Base-by-base conservation (phyloP, 2,113 vertebrate genomes). In the Nanorana parkeri region DNA sequence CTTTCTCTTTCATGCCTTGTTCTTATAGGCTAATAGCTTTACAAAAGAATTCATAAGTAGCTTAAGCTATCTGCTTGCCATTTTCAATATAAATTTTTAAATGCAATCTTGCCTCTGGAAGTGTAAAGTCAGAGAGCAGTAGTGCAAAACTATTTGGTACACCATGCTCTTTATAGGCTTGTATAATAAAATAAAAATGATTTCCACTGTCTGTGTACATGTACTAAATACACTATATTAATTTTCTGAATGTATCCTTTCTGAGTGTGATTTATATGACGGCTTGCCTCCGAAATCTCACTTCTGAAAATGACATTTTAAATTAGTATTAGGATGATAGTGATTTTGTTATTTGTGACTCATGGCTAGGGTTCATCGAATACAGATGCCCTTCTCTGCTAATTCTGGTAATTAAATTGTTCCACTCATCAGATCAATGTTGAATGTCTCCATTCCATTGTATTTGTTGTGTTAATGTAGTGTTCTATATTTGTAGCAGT, bases 371-470 rank as follows among this genome's bases (percentile, higher is more conserved):
- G 23, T 20, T 60, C 58, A 60, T 60, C 20, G 21, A 60, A 60
- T 20, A 21, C 19, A 60, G 58, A 21, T n/a, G 19, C 58, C 71
- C 20, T 60, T 19, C 17, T 32, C 54, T 58, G 8, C 20, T 74
- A 74, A 60, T 74, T 58, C 54, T 54, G 28, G 11, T 29, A 74
- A 74, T 60, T 74, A 29, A 74, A 74, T 74, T 58, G 19, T 74
- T 60, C 71, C 26, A 74, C 71, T 74, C 47, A 54, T n/a, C 41
- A 24, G 21, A 54, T 71, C 68, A 71, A 10, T 54, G 54, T 16
- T 21, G 26, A 2, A 58, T 32, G 17, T 36, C 29, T 74, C 5
- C 60, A 20, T 19, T 60, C 54, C 54, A 60, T 74, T 56, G 54
- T 73, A 55, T 73, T 73, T 73, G 69, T 58, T 54, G 17, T 36